A percentile compares a stretch with the other conserved stretches of the same genome.
These are phyloP conservation scores for Hydropsyche betteni DNA, from an alignment of 2,888 invertebrate genomes.

Conservation along the genomic window DNA sequence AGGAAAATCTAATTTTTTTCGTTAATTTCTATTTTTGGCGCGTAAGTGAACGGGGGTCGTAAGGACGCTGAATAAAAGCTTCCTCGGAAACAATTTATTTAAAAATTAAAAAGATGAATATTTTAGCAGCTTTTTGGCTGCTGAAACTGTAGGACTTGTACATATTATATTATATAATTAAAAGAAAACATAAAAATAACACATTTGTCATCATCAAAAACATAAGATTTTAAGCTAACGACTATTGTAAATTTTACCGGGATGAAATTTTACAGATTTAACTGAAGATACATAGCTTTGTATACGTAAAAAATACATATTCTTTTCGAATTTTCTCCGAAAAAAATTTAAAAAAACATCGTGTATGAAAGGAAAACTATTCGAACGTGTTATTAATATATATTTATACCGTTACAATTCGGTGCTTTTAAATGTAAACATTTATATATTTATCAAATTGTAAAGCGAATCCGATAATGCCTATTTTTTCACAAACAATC, in stretches of 20 bases:
- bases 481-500: not conserved
- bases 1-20: constrained; percentile 42
- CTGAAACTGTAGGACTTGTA: constrained; percentile 23
- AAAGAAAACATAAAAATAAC: not conserved
- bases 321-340: constrained; percentile 2
- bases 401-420: constrained; percentile 15
- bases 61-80: constrained; percentile 14
- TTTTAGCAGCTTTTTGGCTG: constrained; percentile 29
- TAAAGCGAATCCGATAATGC: not conserved
- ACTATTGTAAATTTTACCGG: constrained; percentile 15
- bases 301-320: constrained; percentile 48
- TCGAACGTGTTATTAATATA: constrained; percentile 19
- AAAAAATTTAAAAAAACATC: not conserved
- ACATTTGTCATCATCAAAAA: not conserved
- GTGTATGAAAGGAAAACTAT: constrained; percentile 15
- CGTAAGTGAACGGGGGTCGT: constrained; percentile 11
- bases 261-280: constrained; percentile 17
- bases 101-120: constrained; percentile 14
- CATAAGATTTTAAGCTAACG: not conserved
- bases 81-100: constrained; percentile 30
- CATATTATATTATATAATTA: constrained; percentile 26
- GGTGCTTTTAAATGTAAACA: constrained; percentile 27
- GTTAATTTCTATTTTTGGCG: constrained; percentile 20
- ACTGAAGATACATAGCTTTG: constrained; percentile 37
- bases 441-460: constrained; percentile 4